Percentiles rank a stretch among this genome's conserved stretches.
These are phyloP conservation scores for Pristionchus exspectatus DNA, from an alignment of 2,888 invertebrate species.

Conservation along the genomic window DNA sequence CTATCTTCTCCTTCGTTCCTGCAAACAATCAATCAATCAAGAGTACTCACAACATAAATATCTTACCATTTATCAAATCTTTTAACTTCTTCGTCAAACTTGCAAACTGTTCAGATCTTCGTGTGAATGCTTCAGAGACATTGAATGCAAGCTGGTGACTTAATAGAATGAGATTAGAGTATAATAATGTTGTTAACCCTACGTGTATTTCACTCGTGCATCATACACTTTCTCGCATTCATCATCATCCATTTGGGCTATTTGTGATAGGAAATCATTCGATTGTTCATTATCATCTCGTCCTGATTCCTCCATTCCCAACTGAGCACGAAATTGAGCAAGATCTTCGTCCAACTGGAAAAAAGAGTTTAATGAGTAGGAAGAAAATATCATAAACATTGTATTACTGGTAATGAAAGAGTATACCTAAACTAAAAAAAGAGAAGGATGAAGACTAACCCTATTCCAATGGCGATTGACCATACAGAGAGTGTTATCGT, in stretches of 20 bases:
- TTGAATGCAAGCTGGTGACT: slow-evolving; percentile 40
- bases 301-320: background rate
- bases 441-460: slow-evolving; percentile 57
- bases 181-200: background rate
- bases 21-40: background rate
- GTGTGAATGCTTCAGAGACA: slow-evolving; percentile 18
- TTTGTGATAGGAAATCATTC: slow-evolving; percentile 58
- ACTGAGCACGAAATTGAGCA: background rate
- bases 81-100: slow-evolving; percentile 41
- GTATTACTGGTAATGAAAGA: background rate
- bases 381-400: background rate
- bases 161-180: background rate
- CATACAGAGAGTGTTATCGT: slow-evolving; percentile 97
- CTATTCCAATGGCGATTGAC: slow-evolving; percentile 97
- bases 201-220: slow-evolving; percentile 60
- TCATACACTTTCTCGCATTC: slow-evolving; percentile 58
- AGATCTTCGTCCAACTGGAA: slow-evolving; percentile 54
- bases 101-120: slow-evolving; percentile 45
- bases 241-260: slow-evolving; percentile 60
- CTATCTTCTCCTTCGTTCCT: background rate
- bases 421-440: background rate
- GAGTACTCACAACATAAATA: background rate
- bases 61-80: slow-evolving; percentile 7
- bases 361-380: too few species aligned
- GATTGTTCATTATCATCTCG: slow-evolving; percentile 22